These are phyloP conservation scores for Channa argus DNA, from an alignment of 2,113 vertebrate genomes.

Conservation along the genomic window DNA sequence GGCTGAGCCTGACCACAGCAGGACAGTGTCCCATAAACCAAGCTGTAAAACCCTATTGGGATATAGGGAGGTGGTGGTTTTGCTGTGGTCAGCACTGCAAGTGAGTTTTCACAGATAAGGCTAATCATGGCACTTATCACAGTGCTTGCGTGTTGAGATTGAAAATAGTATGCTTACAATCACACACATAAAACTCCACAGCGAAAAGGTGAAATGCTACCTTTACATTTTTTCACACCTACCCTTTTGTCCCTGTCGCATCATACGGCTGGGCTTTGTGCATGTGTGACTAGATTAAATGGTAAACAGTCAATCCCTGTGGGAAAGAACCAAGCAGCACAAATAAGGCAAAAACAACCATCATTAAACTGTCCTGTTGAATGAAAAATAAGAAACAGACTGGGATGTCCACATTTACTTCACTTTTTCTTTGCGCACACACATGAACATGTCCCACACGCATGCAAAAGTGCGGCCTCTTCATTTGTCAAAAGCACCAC, in stretches of 20 bases:
- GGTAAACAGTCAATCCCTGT: conserved; percentile 46
- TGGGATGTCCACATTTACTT: conserved; percentile 24
- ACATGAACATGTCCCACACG: conserved; percentile 18
- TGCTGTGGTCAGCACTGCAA: conserved; percentile 73
- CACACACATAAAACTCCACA: conserved; percentile 40
- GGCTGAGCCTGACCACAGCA: conserved; percentile 63
- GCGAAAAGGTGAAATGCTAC: conserved; percentile 51
- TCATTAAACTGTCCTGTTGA: conserved; percentile 45
- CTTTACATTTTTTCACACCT: conserved; percentile 31
- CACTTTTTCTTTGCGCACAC: conserved; percentile 20
- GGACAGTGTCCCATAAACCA: conserved; percentile 59
- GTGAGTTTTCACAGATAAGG: conserved; percentile 75
- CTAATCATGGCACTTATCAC: conserved; percentile 72
- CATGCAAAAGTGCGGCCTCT: conserved; percentile 57
- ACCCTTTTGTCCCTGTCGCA: conserved; percentile 57
- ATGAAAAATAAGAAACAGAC: conserved; percentile 42
- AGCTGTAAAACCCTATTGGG: conserved; percentile 70
- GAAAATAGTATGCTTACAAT: conserved; percentile 63
- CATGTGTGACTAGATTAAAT: conserved; percentile 29
- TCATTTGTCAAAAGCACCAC: conserved; percentile 76
- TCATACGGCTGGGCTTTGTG: conserved; percentile 20
- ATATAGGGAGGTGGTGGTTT: conserved; percentile 66
- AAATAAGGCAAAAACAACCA: conserved; percentile 37
- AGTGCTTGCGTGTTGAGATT: conserved; percentile 64
- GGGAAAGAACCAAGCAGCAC: conserved; percentile 21